These are phyloP conservation scores for Euproctis similis DNA, from an alignment of 2,888 invertebrate genomes.

Conservation along the genomic window DNA sequence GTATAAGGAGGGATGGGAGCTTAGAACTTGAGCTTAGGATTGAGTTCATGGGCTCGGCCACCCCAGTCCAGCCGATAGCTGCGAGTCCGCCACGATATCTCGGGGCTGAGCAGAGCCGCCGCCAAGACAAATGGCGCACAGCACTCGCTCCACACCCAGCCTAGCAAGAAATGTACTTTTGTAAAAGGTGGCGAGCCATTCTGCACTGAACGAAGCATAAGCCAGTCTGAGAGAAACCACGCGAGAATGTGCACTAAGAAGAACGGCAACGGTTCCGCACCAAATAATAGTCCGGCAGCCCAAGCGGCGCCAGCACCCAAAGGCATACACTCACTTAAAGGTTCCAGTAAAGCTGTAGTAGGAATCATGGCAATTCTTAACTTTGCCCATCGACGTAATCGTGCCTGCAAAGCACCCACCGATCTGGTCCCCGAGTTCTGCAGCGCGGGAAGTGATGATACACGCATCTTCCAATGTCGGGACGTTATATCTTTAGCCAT, in stretches of 20 bases:
- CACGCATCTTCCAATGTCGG: conserved; percentile 91
- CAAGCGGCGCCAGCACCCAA: conserved; percentile 94
- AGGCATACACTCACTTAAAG: conserved; percentile 95
- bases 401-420: conserved; percentile 88
- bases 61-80: conserved; percentile 96
- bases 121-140: conserved; percentile 92
- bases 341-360: conserved; percentile 91
- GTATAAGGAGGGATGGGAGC: conserved; percentile 32
- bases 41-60: conserved; percentile 92
- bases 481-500: conserved; percentile 92
- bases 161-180: conserved; percentile 94
- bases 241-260: conserved; percentile 93
- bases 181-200: conserved; percentile 95
- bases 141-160: conserved; percentile 95
- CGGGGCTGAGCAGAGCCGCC: conserved; percentile 89
- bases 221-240: conserved; percentile 98
- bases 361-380: conserved; percentile 97
- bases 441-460: conserved; percentile 94
- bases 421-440: conserved; percentile 96
- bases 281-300: conserved; percentile 88
- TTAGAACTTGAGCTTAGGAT: conserved; percentile 82
- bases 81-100: conserved; percentile 95
- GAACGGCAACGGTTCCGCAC: conserved; percentile 92
- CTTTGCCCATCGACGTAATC: conserved; percentile 94
- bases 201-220: conserved; percentile 91